Percentiles rank a stretch among this genome's conserved stretches.
These are phyloP conservation scores for Crocodylus rhombifer DNA, from an alignment of 2,797 vertebrate genomes.

Conservation along the genomic window DNA sequence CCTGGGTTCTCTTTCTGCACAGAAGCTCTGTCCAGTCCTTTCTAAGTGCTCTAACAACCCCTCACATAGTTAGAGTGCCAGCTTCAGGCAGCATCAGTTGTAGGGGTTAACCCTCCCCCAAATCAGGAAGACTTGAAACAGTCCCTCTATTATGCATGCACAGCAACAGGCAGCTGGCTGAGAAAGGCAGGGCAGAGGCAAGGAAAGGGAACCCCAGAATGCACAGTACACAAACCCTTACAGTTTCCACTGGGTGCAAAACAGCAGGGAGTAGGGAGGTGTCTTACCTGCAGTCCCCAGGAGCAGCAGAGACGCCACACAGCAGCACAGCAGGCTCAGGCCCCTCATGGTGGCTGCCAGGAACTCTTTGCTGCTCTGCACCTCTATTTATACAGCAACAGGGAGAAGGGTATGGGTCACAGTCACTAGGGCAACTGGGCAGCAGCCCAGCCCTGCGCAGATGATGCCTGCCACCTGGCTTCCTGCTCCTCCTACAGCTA, in stretches of 20 bases:
- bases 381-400: slow-evolving; percentile 88
- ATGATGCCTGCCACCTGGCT: neutral
- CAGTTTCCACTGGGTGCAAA: too few relatives aligned
- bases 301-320: slow-evolving; percentile 88
- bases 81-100: too few relatives aligned
- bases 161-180: neutral
- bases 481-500: neutral
- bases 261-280: neutral
- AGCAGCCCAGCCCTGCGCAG: slow-evolving; percentile 2
- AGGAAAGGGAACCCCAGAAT: neutral
- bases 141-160: neutral
- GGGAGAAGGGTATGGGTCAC: slow-evolving; percentile 86
- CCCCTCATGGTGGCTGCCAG: slow-evolving; percentile 98
- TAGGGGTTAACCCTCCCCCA: too few relatives aligned
- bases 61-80: too few relatives aligned
- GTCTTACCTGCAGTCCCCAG: slow-evolving; percentile 91
- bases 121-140: neutral
- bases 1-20: neutral
- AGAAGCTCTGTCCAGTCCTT: neutral
- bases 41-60: neutral
- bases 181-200: neutral
- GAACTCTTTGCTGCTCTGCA: slow-evolving; percentile 86
- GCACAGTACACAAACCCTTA: neutral
- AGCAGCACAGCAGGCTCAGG: slow-evolving; percentile 92
- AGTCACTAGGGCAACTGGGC: slow-evolving; percentile 74